phyloP scores from a whole-genome alignment of 2,797 vertebrate species.

The Eidolon dupreanum region DNA sequence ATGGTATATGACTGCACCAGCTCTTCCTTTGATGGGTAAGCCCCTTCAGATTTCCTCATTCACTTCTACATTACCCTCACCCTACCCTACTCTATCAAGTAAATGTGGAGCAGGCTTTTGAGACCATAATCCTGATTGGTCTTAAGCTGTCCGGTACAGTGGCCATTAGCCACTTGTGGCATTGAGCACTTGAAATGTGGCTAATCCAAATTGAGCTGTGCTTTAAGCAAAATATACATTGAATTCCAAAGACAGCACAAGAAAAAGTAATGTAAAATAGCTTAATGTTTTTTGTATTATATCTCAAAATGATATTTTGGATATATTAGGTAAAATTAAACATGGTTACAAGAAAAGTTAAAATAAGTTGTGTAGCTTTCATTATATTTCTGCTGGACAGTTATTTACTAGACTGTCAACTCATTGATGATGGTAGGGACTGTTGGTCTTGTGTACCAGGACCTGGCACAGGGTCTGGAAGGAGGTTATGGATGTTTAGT shows the following conservation, averaged over 20 bases:
- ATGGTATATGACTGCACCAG: conserved; percentile 99
- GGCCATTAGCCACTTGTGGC: neutral
- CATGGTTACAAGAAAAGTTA: neutral
- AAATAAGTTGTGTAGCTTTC: neutral
- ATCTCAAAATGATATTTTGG: neutral
- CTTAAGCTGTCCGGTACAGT: neutral
- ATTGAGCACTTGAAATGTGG: neutral
- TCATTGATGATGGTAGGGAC: neutral
- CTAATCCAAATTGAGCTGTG: neutral
- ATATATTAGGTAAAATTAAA: neutral
- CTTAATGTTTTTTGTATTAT: neutral
- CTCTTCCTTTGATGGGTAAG: conserved; percentile 96
- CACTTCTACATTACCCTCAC: neutral
- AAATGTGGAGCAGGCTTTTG: neutral
- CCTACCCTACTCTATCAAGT: neutral
- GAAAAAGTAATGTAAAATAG: neutral
- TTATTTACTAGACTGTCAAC: neutral
- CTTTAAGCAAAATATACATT: neutral
- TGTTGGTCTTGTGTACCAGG: neutral
- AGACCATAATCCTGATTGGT: neutral
- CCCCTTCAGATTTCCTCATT: neutral
- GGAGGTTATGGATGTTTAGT: neutral
- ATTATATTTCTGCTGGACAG: neutral
- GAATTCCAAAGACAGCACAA: neutral
- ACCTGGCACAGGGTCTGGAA: neutral